A percentile compares a stretch with the other conserved stretches of the same genome.
Evolutionary conservation across 2,797 vertebrate genomes (phyloP).

Genomic region (Sylvia borin): DNA sequence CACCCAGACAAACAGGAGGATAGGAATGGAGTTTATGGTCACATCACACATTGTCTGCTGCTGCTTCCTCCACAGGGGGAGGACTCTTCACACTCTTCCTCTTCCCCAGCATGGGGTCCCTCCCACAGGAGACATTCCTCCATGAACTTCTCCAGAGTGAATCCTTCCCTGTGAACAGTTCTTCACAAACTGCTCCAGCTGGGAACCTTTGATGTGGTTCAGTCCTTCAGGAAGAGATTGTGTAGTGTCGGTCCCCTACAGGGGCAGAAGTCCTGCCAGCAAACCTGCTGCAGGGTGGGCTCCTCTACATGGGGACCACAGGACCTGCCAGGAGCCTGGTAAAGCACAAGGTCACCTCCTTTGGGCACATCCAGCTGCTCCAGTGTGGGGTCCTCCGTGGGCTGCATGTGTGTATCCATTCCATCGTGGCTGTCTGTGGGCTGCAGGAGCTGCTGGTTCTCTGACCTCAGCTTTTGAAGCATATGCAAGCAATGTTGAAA

Average conservation of each 20-base stretch:
- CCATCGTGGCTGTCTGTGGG: not conserved
- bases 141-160: not conserved
- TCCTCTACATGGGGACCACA: not conserved
- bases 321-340: not conserved
- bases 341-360: not conserved
- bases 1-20: not conserved
- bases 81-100: not conserved
- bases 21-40: not conserved
- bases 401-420: not conserved
- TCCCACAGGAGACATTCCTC: not conserved
- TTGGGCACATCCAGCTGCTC: not conserved
- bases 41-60: not conserved
- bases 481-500: not conserved
- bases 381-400: fast-evolving
- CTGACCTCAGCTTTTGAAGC: not conserved
- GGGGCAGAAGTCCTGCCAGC: not conserved
- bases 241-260: not conserved
- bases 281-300: not conserved
- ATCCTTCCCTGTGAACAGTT: not conserved
- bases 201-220: not conserved
- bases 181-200: not conserved
- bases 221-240: not conserved
- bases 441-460: not conserved
- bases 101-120: not conserved
- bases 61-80: not conserved